Evolutionary conservation across 2,113 vertebrate species (phyloP), one percentile per base, ranked within the genome.

Genomic region (Osmerus eperlanus): DNA sequence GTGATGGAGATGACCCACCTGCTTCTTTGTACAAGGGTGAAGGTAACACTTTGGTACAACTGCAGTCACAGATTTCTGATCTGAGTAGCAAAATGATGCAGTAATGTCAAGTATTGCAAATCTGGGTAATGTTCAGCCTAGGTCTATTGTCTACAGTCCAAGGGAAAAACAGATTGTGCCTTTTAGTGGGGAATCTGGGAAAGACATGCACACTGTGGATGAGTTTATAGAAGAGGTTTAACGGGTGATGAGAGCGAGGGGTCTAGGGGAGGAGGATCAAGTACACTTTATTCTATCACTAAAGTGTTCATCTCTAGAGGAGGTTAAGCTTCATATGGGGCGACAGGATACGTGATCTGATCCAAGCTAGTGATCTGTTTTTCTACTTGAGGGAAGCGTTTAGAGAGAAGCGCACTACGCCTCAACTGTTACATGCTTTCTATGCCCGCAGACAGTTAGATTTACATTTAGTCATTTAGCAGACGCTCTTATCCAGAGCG

Each of bases 191-290:
- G 60, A 76, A n/a, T 2, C 11, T 8, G 15, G 1, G 1, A 72
- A 55, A 65, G 71, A 72, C 56, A 62, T 61, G 29, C 3, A 51
- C 0, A 14, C 41, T 13, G 61, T 72, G 5, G 71, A 72, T 21
- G 62, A 72, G 62, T 72, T 72, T n/a, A 72, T 72, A 7, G 71
- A 72, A 29, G 71, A 72, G 19, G 62, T 72, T 18, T 52, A 72
- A 28, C 12, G 70, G 18, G 47, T 54, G 6, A 36, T 72, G 8
- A 11, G 23, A 54, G 21, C 61, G 2, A 72, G 52, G 32, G 51
- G 32, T 8, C 71, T 55, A 15, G 28, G 28, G 7, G 3, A 11
- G 15, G 56, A 36, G 4, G 68, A 70, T 6, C 5, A 70, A 13
- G 18, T 19, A 6, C 21, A 67, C 5, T 67, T 53, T 54, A 16